A percentile compares a stretch with the other conserved stretches of the same genome.
phyloP scores from a whole-genome alignment of 1,140 invertebrate genomes.

The Trichonephila inaurata region DNA sequence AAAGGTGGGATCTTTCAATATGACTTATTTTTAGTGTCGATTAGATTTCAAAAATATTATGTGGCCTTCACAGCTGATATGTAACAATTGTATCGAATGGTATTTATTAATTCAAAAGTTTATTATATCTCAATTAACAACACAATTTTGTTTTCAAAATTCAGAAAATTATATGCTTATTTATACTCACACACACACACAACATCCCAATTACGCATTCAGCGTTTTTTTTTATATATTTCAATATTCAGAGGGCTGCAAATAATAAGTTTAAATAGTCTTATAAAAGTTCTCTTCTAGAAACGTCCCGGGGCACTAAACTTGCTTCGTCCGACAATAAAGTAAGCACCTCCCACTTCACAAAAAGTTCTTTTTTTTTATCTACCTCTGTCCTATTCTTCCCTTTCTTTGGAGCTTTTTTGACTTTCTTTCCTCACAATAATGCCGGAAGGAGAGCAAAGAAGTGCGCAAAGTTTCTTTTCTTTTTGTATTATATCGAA shows the following conservation, averaged over 20 bases:
- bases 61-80: too few relatives aligned
- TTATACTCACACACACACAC: too few relatives aligned
- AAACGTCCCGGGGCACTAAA: constrained; percentile 40
- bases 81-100: too few relatives aligned
- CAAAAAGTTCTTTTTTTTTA: neutral
- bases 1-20: too few relatives aligned
- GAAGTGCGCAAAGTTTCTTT: constrained; percentile 62
- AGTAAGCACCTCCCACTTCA: neutral
- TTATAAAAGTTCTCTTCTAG: neutral
- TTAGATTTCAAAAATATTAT: too few relatives aligned
- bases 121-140: too few relatives aligned
- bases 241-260: neutral
- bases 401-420: constrained; percentile 3
- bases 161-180: too few relatives aligned
- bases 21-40: too few relatives aligned
- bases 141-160: too few relatives aligned
- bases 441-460: constrained; percentile 50
- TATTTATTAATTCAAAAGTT: too few relatives aligned
- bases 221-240: neutral
- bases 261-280: neutral
- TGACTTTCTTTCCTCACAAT: constrained; percentile 51
- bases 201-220: neutral
- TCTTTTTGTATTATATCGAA: constrained; percentile 69
- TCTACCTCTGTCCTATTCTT: neutral
- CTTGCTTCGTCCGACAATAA: constrained; percentile 9